Evolutionary conservation across 2,888 invertebrate genomes (phyloP).

Genomic region (Hipparchia sbordonii): DNA sequence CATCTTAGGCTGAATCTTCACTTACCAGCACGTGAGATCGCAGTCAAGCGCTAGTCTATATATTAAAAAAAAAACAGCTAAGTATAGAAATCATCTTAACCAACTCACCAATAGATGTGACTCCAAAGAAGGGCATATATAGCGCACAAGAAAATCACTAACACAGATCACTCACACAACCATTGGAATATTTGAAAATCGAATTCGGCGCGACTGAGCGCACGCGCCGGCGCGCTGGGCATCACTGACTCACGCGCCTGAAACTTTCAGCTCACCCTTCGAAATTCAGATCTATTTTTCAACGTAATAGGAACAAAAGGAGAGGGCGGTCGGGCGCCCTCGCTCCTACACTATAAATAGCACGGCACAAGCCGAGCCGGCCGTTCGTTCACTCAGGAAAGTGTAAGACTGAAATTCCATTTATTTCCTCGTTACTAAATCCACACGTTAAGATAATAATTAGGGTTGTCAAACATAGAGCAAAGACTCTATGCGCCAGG

Average conservation of each 20-base stretch:
- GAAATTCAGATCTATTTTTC: constrained; percentile 76
- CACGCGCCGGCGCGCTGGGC: constrained; percentile 71
- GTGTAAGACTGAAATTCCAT: constrained; percentile 56
- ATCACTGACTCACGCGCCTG: constrained; percentile 77
- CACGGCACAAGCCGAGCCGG: constrained; percentile 65
- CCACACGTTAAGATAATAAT: constrained; percentile 50
- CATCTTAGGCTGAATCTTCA: no score
- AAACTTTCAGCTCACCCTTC: constrained; percentile 62
- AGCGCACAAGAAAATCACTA: constrained; percentile 34
- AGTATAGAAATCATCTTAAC: background rate
- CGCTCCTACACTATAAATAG: constrained; percentile 66
- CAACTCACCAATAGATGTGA: constrained; percentile 26
- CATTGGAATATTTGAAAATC: constrained; percentile 33
- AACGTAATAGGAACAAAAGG: constrained; percentile 79
- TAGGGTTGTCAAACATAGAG: background rate
- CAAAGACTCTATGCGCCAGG: no score
- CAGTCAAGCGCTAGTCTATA: no score
- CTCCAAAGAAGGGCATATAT: constrained; percentile 23
- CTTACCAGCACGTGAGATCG: no score
- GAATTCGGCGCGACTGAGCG: constrained; percentile 49
- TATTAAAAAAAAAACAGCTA: no score
- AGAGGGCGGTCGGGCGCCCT: constrained; percentile 78
- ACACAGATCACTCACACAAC: constrained; percentile 41
- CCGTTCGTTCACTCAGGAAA: constrained; percentile 78
- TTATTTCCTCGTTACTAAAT: constrained; percentile 55